Conservation (phyloP, 2,888 invertebrate species). For the Tenthredo amoena region DNA sequence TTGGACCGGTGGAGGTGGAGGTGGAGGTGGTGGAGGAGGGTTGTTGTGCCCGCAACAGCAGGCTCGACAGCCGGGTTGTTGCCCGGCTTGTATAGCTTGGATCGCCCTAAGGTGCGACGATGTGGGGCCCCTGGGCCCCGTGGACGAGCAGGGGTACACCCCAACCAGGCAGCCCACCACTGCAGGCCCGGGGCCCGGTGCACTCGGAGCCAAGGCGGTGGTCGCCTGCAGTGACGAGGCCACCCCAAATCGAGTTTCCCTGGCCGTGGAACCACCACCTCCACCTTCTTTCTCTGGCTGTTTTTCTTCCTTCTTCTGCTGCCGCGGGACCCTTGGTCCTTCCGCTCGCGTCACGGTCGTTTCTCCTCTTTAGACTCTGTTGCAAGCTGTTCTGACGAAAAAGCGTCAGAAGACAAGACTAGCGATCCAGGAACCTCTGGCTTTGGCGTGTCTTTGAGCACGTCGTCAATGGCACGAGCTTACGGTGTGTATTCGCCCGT, state of each 20-base stretch:
- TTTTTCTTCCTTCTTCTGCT: slow-evolving; percentile 50
- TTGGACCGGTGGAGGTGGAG: slow-evolving; percentile 70
- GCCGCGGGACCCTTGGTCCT: slow-evolving; percentile 37
- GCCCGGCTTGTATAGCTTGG: slow-evolving; percentile 64
- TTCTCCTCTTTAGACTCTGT: neutral
- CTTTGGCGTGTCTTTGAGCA: neutral
- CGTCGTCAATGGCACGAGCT: neutral
- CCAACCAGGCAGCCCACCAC: slow-evolving; percentile 77
- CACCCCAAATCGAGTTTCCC: slow-evolving; percentile 69
- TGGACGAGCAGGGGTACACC: slow-evolving; percentile 74
- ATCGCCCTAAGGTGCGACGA: slow-evolving; percentile 65
- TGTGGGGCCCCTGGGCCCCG: slow-evolving; percentile 57
- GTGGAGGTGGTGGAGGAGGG: slow-evolving; percentile 67
- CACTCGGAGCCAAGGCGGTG: slow-evolving; percentile 72
- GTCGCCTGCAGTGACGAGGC: slow-evolving; percentile 71
- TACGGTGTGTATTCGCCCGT: neutral
- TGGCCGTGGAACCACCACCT: slow-evolving; percentile 61
- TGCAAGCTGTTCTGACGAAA: neutral
- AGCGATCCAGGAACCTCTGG: neutral
- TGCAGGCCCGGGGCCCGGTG: slow-evolving; percentile 75
- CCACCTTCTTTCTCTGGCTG: slow-evolving; percentile 37
- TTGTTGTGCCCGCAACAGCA: slow-evolving; percentile 75
- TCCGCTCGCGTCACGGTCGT: slow-evolving; percentile 46
- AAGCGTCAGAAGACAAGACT: neutral
- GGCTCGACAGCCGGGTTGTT: slow-evolving; percentile 70